These are phyloP conservation scores for Tribolium castaneum DNA, from an alignment of 1,140 invertebrate species.

Conservation along the genomic window DNA sequence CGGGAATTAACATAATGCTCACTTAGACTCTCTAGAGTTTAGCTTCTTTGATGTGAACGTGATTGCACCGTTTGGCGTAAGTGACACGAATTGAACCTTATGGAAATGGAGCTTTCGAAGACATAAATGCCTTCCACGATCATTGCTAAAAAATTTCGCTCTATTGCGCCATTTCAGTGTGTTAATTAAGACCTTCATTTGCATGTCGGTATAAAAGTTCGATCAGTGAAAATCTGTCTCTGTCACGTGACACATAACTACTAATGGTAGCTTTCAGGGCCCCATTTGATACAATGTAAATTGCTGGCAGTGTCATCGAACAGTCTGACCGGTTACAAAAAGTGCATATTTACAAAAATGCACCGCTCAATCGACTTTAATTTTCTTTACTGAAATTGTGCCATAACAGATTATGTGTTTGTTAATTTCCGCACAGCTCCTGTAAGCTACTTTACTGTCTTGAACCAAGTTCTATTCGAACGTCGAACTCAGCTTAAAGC, in stretches of 20 bases:
- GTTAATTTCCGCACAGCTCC: constrained; percentile 18
- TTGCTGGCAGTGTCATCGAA: constrained; percentile 13
- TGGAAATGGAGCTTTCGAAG: background rate
- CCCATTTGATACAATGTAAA: constrained; percentile 23
- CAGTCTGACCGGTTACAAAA: background rate
- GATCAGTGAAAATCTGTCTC: background rate
- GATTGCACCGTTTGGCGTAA: constrained; percentile 17
- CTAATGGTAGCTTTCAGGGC: constrained; percentile 12
- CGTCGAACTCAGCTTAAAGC: background rate
- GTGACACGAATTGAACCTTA: constrained; percentile 18
- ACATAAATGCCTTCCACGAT: background rate
- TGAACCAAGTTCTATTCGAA: background rate
- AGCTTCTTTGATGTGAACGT: constrained; percentile 22
- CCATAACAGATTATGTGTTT: constrained; percentile 18
- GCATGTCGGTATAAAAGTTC: background rate
- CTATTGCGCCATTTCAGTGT: background rate
- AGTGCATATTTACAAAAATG: background rate
- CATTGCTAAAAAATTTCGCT: background rate
- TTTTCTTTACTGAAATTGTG: constrained; percentile 4
- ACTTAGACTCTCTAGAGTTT: constrained; percentile 16
- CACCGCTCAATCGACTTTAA: background rate
- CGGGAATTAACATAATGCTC: constrained; percentile 31
- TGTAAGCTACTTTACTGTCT: constrained; percentile 25
- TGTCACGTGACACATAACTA: constrained; percentile 1
- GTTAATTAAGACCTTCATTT: constrained; percentile 22